Base-by-base conservation (phyloP, 92 coral and sea anemone species). In the Actinernus sp. region DNA sequence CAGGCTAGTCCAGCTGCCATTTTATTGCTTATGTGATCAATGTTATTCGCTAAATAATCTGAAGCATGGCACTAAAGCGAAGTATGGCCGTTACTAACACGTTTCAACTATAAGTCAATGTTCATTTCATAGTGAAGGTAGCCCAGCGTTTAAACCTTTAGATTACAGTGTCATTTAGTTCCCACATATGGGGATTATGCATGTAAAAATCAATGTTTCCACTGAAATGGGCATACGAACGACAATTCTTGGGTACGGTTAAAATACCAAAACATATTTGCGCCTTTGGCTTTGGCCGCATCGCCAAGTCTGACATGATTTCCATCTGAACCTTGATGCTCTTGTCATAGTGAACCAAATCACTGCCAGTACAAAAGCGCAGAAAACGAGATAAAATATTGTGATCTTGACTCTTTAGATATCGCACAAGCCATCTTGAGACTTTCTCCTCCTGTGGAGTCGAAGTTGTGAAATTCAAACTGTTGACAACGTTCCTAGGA, bases 361-460 rank as follows among this genome's bases (percentile, higher is more conserved):
- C 84, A 20, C 55, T 73, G 14, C 88, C 91, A 2, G 96, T 88
- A 17, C 83, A 77, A 47, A 89, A 89, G 1, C 88, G 91, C 21
- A 89, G 58, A 47, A 89, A 89, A 23, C 64, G 63, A 6, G 63
- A 21, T 17, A 74, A 50, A 44, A 66, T 71, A 38, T 84, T 60
- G 31, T 49, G 18, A 16, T 73, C 84, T 29, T 58, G 49, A 41
- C 63, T 75, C 45, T 81, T 87, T 16, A 87, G 48, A 25, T 73
- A 81, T 48, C 73, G 53, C 19, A 18, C 46, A 30, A 87, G 43
- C 93, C 88, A 80, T 31, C 84, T 64, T 4, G 31, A 65, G 22
- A 86, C 75, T 55, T 77, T 71, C 48, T 58, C 54, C 38, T 63
- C 79, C 56, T 71, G 63, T 33, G 32, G 58, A 31, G 32, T 43